Base-by-base conservation (phyloP, 2,797 vertebrate genomes). In the Knipowitschia caucasica region DNA sequence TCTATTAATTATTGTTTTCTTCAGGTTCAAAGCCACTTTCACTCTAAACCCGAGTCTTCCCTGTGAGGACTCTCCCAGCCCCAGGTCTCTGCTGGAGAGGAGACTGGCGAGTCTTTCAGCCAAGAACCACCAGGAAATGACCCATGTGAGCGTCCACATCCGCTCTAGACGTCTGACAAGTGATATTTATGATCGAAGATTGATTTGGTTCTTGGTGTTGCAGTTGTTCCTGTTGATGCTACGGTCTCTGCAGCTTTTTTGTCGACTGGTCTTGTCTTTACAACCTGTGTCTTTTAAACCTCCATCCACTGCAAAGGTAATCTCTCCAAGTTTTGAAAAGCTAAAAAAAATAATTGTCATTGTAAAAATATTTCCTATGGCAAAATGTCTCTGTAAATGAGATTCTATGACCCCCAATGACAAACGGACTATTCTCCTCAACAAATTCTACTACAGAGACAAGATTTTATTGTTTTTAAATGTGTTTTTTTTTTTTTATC, bases 201-300 rank as follows among this genome's bases (percentile, higher is more conserved):
- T 10, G 15, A 14, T 55, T 7, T 53, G 10, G 47, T 31, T 62
- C 9, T 79, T 53, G 62, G 60, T 64, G 43, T 61, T 78, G 11
- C 78, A 99, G 97, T 77, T 99, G 26, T 95, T 98, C 71, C 83
- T 99, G 43, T 78, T 99, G 80, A 86, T 96, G 56, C 84, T 99
- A 23, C 90, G 95, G 75, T 93, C 93, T 4, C 78, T 99, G 44
- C 92, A 91, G 50, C 83, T 98, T 8, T 85, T 92, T 33, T 95
- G 92, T 64, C 92, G 97, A 17, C 85, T 99, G 2, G 94, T 99
- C 59, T 60, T 98, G 20, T 98, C 97, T 62, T 78, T 99, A 12
- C 96, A 98, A 69, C 96, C 97, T 1, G 2, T 97, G 78, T 81
- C 94, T 35, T 72, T 97, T 51, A 99, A 96, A 84, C 78, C 81